Conservation (phyloP, 2,113 vertebrate species). For the Marcusenius ussheri region DNA sequence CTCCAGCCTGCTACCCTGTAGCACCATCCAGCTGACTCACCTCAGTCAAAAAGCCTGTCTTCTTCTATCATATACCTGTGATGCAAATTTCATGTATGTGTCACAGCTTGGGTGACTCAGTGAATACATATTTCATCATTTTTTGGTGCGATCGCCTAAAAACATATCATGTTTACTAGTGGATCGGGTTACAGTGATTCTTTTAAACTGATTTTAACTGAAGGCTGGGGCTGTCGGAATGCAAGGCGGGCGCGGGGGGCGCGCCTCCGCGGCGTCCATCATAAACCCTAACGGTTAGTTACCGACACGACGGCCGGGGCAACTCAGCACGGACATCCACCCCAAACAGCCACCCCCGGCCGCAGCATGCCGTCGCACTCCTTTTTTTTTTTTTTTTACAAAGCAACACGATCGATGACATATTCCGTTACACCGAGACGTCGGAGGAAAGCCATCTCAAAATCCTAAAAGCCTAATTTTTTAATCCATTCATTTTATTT, state of each 20-base stretch:
- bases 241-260: neutral
- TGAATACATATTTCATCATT: neutral
- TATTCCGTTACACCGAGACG: neutral
- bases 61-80: neutral
- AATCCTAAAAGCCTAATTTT: neutral
- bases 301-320: constrained; percentile 17
- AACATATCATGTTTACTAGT: neutral
- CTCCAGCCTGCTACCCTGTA: neutral
- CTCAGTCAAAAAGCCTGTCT: neutral
- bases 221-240: neutral
- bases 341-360: neutral
- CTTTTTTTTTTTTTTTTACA: constrained; percentile 3
- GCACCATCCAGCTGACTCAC: constrained; percentile 15
- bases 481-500: neutral
- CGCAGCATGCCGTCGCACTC: constrained; percentile 2
- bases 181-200: neutral
- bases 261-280: neutral
- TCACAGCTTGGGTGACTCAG: neutral
- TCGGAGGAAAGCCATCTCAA: neutral
- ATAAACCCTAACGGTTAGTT: constrained; percentile 10
- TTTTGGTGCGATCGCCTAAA: constrained; percentile 1
- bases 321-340: neutral
- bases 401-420: neutral
- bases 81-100: neutral
- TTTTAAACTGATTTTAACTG: constrained; percentile 4